A percentile compares a stretch with the other conserved stretches of the same genome.
phyloP scores from a whole-genome alignment of 2,797 vertebrate species.

The Chaetodon trifasciatus region DNA sequence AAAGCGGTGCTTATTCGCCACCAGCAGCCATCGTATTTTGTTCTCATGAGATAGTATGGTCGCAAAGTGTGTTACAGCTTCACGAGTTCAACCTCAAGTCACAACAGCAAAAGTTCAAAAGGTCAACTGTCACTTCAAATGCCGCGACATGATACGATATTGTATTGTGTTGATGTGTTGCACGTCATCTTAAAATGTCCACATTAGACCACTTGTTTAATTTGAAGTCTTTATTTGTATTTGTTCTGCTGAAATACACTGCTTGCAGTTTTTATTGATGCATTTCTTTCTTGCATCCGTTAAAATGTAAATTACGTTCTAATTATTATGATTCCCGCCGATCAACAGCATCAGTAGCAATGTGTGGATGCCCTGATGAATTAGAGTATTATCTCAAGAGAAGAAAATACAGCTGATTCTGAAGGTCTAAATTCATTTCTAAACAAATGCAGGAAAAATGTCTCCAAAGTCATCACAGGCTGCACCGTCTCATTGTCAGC shows the following conservation, averaged over 20 bases:
- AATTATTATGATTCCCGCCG: constrained; percentile 14
- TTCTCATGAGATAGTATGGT: neutral
- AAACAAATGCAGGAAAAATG: neutral
- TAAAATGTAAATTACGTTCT: constrained; percentile 25
- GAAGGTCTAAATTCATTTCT: constrained; percentile 11
- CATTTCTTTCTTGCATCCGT: neutral
- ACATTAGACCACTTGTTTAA: neutral
- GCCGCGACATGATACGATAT: neutral
- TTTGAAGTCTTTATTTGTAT: neutral
- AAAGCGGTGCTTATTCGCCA: too few relatives aligned
- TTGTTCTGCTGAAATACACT: neutral
- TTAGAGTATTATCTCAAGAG: constrained; percentile 28
- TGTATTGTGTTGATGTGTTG: neutral
- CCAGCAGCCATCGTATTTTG: neutral
- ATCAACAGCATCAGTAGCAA: neutral
- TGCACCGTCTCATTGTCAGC: constrained; percentile 51
- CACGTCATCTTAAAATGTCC: neutral
- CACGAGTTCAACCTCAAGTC: neutral
- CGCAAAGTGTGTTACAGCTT: neutral
- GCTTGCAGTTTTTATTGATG: neutral
- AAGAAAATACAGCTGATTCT: constrained; percentile 4
- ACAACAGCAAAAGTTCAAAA: constrained; percentile 14
- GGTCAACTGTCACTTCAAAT: constrained; percentile 3
- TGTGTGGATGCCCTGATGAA: neutral
- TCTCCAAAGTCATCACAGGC: constrained; percentile 43